Conservation (phyloP, 2,888 invertebrate genomes). For the Calameuta pallipes region DNA sequence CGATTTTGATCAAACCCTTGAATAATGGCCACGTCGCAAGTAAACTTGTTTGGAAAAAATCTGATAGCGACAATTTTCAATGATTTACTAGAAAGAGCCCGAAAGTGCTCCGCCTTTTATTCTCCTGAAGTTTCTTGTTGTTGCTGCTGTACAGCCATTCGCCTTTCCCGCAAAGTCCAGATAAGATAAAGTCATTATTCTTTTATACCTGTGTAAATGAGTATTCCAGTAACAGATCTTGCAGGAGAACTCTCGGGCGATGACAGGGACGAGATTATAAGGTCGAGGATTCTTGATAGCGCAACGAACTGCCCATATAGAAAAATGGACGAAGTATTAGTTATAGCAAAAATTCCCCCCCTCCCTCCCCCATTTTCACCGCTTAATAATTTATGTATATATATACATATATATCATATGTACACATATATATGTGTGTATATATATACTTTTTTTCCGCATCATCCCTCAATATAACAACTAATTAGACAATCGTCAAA, state of each 20-base stretch:
- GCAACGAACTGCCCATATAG: constrained; percentile 55
- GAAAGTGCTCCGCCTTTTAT: background rate
- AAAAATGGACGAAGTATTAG: constrained; percentile 55
- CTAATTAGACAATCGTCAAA: background rate
- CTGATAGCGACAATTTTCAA: background rate
- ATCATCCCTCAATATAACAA: background rate
- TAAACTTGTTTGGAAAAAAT: background rate
- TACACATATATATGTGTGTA: background rate
- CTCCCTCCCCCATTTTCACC: background rate
- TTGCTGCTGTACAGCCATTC: background rate
- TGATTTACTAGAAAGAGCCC: background rate
- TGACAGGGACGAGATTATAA: constrained; percentile 37
- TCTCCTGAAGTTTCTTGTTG: background rate
- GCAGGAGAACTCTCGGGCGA: background rate
- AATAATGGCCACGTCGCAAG: background rate
- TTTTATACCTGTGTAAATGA: background rate
- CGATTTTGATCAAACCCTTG: background rate
- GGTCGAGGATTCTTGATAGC: constrained; percentile 45
- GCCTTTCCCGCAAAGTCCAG: background rate
- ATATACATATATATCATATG: constrained; percentile 15
- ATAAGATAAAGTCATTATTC: background rate
- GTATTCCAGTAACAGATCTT: background rate
- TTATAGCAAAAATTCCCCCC: constrained; percentile 48
- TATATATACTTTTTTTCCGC: background rate
- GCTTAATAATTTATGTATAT: constrained; percentile 3